These are phyloP conservation scores for Malurus elegans DNA, from an alignment of 2,113 vertebrate species.

Conservation along the genomic window DNA sequence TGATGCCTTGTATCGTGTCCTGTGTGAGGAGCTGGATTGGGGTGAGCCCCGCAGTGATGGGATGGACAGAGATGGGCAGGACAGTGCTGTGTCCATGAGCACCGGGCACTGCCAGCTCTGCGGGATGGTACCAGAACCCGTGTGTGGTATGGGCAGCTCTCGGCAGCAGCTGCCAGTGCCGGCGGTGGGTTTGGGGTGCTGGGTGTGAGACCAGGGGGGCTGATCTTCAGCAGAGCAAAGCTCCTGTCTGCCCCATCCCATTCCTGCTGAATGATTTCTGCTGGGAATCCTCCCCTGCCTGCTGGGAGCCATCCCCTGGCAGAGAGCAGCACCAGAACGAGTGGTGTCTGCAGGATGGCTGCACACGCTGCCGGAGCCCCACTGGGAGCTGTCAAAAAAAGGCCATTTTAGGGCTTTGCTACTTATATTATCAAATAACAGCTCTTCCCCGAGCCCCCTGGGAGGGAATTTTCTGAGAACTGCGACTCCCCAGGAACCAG, in stretches of 20 bases:
- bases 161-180: fast-evolving
- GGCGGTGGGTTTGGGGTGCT: fast-evolving
- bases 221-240: not conserved
- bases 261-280: not conserved
- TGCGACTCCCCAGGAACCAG: not conserved
- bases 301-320: not conserved
- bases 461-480: not conserved
- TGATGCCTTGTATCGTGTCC: fast-evolving
- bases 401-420: not conserved
- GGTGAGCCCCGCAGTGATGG: fast-evolving
- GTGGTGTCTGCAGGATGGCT: not conserved
- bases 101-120: not conserved
- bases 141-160: fast-evolving
- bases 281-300: not conserved
- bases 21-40: fast-evolving
- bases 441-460: not conserved
- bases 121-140: fast-evolving
- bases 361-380: not conserved
- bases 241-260: not conserved
- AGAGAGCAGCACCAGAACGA: not conserved
- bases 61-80: not conserved
- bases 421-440: not conserved
- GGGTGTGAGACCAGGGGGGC: fast-evolving
- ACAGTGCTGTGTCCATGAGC: fast-evolving
- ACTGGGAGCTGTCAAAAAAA: not conserved